Percentiles rank a stretch among this genome's conserved stretches.
Conservation (phyloP, 2,113 vertebrate species). For the Argyrosomus japonicus region DNA sequence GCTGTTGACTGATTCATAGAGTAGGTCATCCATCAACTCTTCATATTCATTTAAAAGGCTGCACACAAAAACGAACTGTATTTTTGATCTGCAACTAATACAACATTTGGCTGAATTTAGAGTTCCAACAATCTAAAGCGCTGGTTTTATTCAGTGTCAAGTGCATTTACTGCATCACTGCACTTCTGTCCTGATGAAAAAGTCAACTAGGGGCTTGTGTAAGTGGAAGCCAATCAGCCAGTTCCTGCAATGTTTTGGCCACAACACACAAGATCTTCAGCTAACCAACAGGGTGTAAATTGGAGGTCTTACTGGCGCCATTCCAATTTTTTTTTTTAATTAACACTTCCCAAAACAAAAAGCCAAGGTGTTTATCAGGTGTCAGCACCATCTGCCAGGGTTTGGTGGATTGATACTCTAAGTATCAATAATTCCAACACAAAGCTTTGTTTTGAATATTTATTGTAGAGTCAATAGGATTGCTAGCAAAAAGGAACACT, state of each 20-base stretch:
- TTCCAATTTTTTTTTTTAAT: neutral
- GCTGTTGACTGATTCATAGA: neutral
- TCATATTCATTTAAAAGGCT: neutral
- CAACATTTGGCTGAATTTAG: neutral
- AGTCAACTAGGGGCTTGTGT: neutral
- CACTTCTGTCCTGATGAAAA: neutral
- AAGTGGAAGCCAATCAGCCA: slow-evolving; percentile 5
- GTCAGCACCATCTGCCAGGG: neutral
- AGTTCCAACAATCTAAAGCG: neutral
- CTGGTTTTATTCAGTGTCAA: slow-evolving; percentile 15
- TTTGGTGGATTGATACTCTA: neutral
- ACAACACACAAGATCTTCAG: neutral
- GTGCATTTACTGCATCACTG: neutral
- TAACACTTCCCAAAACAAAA: neutral
- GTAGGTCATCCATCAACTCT: neutral
- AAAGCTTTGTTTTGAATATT: neutral
- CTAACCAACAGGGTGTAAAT: neutral
- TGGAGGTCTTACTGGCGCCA: neutral
- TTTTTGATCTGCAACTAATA: neutral
- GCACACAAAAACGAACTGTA: neutral
- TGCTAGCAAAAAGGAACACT: neutral
- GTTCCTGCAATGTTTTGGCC: neutral
- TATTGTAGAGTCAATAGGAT: neutral
- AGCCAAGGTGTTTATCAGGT: neutral
- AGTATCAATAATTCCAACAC: neutral